These are phyloP conservation scores for Phorcus lineatus DNA, from an alignment of 2,888 invertebrate genomes.

Conservation along the genomic window DNA sequence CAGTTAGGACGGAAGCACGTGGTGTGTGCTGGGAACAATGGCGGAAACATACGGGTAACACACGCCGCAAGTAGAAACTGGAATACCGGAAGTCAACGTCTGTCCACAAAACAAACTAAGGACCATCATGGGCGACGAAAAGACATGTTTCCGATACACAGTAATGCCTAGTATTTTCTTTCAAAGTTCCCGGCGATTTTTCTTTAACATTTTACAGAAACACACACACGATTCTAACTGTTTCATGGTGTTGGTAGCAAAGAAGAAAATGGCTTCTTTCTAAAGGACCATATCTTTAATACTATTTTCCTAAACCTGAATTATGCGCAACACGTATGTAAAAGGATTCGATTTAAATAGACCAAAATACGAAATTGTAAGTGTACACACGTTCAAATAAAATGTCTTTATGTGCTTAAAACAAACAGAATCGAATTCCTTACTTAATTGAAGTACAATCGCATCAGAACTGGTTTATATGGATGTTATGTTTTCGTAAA, in stretches of 20 bases:
- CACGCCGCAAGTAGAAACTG: not conserved
- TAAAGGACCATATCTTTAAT: too few relatives aligned
- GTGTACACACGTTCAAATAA: not conserved
- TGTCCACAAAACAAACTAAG: slow-evolving; percentile 18
- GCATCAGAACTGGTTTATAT: too few relatives aligned
- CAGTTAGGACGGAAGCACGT: not conserved
- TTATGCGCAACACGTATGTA: too few relatives aligned
- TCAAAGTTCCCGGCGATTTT: not conserved
- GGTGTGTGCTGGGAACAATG: slow-evolving; percentile 2
- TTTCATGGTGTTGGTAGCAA: too few relatives aligned
- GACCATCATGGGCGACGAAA: not conserved
- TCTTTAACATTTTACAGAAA: too few relatives aligned
- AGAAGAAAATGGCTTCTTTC: too few relatives aligned
- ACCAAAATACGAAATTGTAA: not conserved
- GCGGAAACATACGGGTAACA: slow-evolving; percentile 6
- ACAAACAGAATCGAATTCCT: not conserved
- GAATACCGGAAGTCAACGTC: slow-evolving; percentile 2
- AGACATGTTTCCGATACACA: not conserved
- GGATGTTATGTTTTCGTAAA: too few relatives aligned
- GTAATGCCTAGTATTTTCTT: not conserved
- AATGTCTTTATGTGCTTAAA: not conserved
- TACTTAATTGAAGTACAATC: not conserved
- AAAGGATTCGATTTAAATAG: not conserved
- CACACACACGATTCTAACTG: too few relatives aligned
- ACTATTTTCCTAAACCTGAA: too few relatives aligned